These are phyloP conservation scores for Cerceris rybyensis DNA, from an alignment of 2,888 invertebrate genomes.

Conservation along the genomic window DNA sequence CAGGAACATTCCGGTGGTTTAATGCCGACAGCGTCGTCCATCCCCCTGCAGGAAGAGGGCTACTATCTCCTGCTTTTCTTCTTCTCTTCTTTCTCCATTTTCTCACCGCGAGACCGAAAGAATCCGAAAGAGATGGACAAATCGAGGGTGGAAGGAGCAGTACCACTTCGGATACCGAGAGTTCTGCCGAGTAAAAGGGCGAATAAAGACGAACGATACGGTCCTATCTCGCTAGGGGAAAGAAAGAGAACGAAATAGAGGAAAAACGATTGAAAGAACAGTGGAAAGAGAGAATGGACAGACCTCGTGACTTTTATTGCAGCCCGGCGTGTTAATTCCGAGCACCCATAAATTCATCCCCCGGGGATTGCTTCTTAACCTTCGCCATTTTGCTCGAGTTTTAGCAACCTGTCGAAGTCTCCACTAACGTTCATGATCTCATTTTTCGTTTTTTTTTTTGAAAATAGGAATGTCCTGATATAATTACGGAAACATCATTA, in stretches of 20 bases:
- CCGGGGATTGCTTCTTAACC: constrained; percentile 76
- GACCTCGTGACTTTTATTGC: constrained; percentile 74
- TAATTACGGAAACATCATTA: neutral
- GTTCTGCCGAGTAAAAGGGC: neutral
- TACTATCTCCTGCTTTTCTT: constrained; percentile 25
- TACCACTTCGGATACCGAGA: constrained; percentile 31
- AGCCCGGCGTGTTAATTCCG: constrained; percentile 71
- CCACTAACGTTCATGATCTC: constrained; percentile 62
- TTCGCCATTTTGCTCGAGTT: constrained; percentile 31
- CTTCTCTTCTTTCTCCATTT: constrained; percentile 38
- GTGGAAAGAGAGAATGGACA: constrained; percentile 1
- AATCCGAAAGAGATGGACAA: constrained; percentile 21
- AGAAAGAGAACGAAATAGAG: neutral
- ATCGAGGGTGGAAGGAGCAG: constrained; percentile 31
- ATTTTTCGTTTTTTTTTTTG: neutral
- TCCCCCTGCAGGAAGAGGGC: constrained; percentile 20
- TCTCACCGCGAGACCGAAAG: constrained; percentile 19
- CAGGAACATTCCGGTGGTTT: constrained; percentile 71
- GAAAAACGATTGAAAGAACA: neutral
- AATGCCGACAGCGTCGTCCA: constrained; percentile 60
- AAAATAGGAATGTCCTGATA: neutral
- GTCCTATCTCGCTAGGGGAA: neutral
- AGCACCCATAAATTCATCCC: constrained; percentile 76
- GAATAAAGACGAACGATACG: constrained; percentile 13
- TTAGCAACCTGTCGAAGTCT: constrained; percentile 65